phyloP scores from a whole-genome alignment of 2,797 vertebrate species.

The Sardinella longiceps region DNA sequence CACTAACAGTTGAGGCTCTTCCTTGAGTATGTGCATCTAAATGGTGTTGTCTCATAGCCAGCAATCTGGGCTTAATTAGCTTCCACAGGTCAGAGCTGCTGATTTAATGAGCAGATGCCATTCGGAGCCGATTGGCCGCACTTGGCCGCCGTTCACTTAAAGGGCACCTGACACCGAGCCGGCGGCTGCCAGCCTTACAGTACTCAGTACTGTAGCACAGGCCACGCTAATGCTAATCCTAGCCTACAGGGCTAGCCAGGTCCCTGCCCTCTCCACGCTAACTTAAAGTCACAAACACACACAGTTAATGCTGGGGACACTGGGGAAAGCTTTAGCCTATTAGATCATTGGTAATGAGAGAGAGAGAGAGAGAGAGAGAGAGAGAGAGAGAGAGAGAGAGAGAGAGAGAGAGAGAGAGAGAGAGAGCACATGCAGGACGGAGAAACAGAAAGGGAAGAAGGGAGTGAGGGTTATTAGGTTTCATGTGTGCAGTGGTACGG shows the following conservation, averaged over 20 bases:
- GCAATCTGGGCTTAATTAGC: constrained; percentile 28
- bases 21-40: not conserved
- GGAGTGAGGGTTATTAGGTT: not conserved
- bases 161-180: not conserved
- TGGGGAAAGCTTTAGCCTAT: not conserved
- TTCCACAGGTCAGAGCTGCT: constrained; percentile 10
- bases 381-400: constrained; percentile 12
- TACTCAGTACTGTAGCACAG: too few species aligned
- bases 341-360: not conserved
- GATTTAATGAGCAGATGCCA: constrained; percentile 25
- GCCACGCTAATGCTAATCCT: not conserved
- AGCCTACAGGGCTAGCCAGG: not conserved
- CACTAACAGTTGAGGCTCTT: not conserved
- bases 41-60: not conserved
- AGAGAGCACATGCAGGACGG: constrained; percentile 12
- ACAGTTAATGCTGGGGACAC: not conserved
- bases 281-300: not conserved
- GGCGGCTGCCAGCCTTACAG: not conserved
- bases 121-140: not conserved
- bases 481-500: not conserved
- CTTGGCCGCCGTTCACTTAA: not conserved
- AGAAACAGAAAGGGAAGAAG: not conserved
- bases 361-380: not conserved
- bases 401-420: constrained; percentile 19
- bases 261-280: not conserved